A percentile compares a stretch with the other conserved stretches of the same genome.
Conservation (phyloP, 2,888 invertebrate genomes). For the Cordylochernes scorpioides region DNA sequence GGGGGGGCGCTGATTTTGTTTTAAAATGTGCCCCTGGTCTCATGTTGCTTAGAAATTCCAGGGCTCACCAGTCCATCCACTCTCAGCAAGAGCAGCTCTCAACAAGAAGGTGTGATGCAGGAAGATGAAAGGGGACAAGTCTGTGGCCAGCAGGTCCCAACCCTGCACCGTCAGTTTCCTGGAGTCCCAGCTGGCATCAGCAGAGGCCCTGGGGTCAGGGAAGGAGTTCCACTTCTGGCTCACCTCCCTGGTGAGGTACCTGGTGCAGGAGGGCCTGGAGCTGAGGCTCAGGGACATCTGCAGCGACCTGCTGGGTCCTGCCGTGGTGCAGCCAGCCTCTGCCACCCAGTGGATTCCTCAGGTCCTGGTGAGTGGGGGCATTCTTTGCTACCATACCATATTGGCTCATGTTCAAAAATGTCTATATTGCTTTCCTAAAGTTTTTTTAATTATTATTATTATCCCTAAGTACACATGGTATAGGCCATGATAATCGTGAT, state of each 20-base stretch:
- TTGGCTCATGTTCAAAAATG: too few relatives aligned
- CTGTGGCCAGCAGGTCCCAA: too few relatives aligned
- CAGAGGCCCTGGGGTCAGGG: slow-evolving; percentile 38
- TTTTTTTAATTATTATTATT: too few relatives aligned
- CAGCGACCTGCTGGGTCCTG: slow-evolving; percentile 50
- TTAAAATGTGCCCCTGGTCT: too few relatives aligned
- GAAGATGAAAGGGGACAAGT: slow-evolving; percentile 16
- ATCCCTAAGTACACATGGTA: too few relatives aligned
- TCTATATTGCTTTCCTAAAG: too few relatives aligned
- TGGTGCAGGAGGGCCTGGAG: slow-evolving; percentile 33
- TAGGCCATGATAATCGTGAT: too few relatives aligned
- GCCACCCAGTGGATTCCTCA: slow-evolving; percentile 6
- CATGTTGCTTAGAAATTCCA: too few relatives aligned
- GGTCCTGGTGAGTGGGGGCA: slow-evolving; percentile 8
- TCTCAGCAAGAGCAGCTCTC: slow-evolving; percentile 13
- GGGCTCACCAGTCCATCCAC: too few relatives aligned
- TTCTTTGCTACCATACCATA: too few relatives aligned
- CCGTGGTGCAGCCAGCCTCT: slow-evolving; percentile 7
- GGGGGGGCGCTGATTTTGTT: too few relatives aligned
- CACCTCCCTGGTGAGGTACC: slow-evolving; percentile 30
- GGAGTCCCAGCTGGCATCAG: slow-evolving; percentile 44
- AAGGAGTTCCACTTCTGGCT: slow-evolving; percentile 53
- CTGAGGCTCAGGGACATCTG: slow-evolving; percentile 39
- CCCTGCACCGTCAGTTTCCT: slow-evolving; percentile 23
- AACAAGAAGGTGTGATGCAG: neutral